Percentiles rank a stretch among this genome's conserved stretches.
phyloP scores from a whole-genome alignment of 2,888 invertebrate species.

The Pedicia rivosa region DNA sequence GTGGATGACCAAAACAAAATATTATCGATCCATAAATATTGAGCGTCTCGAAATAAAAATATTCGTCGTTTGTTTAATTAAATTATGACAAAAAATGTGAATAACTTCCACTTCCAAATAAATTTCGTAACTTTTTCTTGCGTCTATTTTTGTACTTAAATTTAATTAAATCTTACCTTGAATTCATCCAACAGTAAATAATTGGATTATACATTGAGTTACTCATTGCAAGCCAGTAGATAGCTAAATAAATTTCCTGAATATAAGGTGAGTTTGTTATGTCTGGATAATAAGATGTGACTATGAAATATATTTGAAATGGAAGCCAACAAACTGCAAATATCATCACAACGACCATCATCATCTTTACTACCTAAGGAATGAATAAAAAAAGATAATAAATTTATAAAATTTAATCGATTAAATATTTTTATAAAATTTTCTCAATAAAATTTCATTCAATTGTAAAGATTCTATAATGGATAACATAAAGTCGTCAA shows the following conservation, averaged over 20 bases:
- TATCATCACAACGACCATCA: conserved; percentile 89
- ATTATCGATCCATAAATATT: no score
- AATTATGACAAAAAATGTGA: no score
- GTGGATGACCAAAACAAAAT: no score
- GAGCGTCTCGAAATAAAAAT: no score
- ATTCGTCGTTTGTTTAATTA: no score
- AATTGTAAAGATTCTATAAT: no score
- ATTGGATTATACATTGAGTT: conserved; percentile 97
- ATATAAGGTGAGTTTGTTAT: conserved; percentile 61
- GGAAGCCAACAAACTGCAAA: conserved; percentile 95
- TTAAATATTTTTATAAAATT: no score
- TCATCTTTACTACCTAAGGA: conserved; percentile 88
- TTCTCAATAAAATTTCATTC: no score
- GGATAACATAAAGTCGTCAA: no score
- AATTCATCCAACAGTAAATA: conserved; percentile 97
- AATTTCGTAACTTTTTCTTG: no score
- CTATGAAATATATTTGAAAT: conserved; percentile 83
- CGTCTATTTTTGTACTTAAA: background rate
- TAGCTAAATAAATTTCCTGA: conserved; percentile 77
- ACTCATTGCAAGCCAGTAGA: conserved; percentile 97
- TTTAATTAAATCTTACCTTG: conserved; percentile 53
- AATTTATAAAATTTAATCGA: conserved; percentile 1
- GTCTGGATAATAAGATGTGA: conserved; percentile 64
- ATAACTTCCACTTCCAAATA: no score
- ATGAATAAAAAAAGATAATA: conserved; percentile 12